Evolutionary conservation across 2,888 invertebrate species (phyloP), one percentile per base, ranked within the genome.

Genomic region (Eupithecia centaureata): DNA sequence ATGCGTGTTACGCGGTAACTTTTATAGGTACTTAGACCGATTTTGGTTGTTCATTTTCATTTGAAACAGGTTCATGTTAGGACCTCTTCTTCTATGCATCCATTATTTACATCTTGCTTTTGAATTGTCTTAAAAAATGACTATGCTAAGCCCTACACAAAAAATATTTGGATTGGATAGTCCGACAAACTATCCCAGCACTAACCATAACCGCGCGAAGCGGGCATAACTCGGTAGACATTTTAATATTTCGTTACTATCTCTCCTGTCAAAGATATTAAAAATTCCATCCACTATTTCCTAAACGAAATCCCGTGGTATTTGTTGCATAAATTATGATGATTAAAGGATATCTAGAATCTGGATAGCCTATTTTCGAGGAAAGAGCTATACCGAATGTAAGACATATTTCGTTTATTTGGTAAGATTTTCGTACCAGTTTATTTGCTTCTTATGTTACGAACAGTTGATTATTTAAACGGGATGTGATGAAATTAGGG

Each of bases 231-330:
- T 82, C 73, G 54, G 71, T 74, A 75, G 77, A 79, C 79, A 79
- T 83, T 83, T 83, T 83, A 82, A 84, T 82, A 85, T 83, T 84
- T 80, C 72, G 78, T 76, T 79, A 79, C 79, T 75, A 77, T 74
- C 71, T 22, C 69, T 65, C 64, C 64, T 62, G 66, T 61, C 75
- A 74, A 77, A 75, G 79, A 84, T 85, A 85, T 85, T 85, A 85
- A 85, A 85, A 85, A 85, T 85, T 84, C 85, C 81, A 52, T 61
- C 75, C 75, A 71, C 81, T 76, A 77, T 76, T 76, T 70, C 68
- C 59, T 68, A 68, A 58, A 27, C 64, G 61, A 58, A 42, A 60
- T 58, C n/a, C 25, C 12, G 38, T 32, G 61, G 32, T 61, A 61
- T 70, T 65, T 69, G 52, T 58, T 25, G 51, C 42, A 70, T 66